phyloP scores from a whole-genome alignment of 2,888 invertebrate genomes.

The Trichopoda pennipes region DNA sequence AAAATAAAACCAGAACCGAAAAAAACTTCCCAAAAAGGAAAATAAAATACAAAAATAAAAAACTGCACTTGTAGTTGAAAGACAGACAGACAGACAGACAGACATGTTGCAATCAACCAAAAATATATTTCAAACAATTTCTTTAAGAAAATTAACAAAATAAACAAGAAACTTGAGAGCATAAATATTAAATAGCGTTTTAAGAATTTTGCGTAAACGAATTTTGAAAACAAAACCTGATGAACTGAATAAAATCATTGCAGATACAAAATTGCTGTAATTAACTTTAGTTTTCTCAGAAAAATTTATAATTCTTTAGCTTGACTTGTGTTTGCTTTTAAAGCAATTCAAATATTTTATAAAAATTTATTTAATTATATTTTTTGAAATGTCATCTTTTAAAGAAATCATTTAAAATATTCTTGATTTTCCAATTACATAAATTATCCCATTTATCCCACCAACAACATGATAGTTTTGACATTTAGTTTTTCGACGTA shows the following conservation, averaged over 20 bases:
- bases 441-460: too few species aligned
- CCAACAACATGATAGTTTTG: too few species aligned
- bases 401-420: too few species aligned
- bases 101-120: slow-evolving; percentile 59
- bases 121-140: slow-evolving; percentile 46
- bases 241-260: slow-evolving; percentile 41
- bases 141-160: not conserved
- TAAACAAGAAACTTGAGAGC: not conserved
- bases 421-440: too few species aligned
- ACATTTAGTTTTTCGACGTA: too few species aligned
- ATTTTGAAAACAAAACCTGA: slow-evolving; percentile 37
- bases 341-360: too few species aligned
- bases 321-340: too few species aligned
- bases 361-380: too few species aligned
- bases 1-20: not conserved
- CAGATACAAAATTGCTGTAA: slow-evolving; percentile 26
- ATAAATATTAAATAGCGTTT: not conserved
- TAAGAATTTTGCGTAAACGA: slow-evolving; percentile 7
- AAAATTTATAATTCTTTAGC: not conserved
- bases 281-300: slow-evolving; percentile 13
- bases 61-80: slow-evolving; percentile 26
- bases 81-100: slow-evolving; percentile 42
- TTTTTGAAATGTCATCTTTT: too few species aligned
- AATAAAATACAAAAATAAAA: not conserved
- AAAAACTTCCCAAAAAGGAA: slow-evolving; percentile 18